These are phyloP conservation scores for Pangasius sanitwongsei DNA, from an alignment of 2,797 vertebrate species.

Conservation along the genomic window DNA sequence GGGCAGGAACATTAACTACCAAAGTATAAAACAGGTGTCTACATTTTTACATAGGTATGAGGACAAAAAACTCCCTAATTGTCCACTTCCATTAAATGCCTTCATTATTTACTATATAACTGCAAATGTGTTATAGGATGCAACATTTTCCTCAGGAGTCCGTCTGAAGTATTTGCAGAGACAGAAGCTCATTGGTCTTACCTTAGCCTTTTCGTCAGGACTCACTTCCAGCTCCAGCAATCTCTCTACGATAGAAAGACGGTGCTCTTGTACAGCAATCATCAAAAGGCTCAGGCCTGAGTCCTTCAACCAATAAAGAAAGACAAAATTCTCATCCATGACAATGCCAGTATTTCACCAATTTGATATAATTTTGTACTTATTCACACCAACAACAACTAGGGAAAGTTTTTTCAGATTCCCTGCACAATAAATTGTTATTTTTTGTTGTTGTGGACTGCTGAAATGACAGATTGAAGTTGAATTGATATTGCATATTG, in stretches of 20 bases:
- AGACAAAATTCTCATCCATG: background rate
- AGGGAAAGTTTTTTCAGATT: too few species aligned
- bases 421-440: too few species aligned
- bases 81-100: background rate
- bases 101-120: background rate
- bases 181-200: constrained; percentile 43
- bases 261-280: constrained; percentile 66
- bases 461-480: too few species aligned
- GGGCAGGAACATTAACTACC: background rate
- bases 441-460: too few species aligned
- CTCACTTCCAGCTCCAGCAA: constrained; percentile 66
- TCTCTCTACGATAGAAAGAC: constrained; percentile 60
- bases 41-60: background rate
- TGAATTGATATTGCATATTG: too few species aligned
- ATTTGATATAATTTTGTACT: background rate
- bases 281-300: constrained; percentile 67
- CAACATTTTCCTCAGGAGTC: background rate
- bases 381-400: too few species aligned
- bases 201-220: constrained; percentile 62
- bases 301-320: constrained; percentile 54
- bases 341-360: background rate
- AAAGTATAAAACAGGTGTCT: background rate
- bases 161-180: background rate
- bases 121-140: background rate
- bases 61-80: background rate